Evolutionary conservation across 2,113 vertebrate genomes (phyloP), one percentile per base, ranked within the genome.

Genomic region (Leptosomus discolor): DNA sequence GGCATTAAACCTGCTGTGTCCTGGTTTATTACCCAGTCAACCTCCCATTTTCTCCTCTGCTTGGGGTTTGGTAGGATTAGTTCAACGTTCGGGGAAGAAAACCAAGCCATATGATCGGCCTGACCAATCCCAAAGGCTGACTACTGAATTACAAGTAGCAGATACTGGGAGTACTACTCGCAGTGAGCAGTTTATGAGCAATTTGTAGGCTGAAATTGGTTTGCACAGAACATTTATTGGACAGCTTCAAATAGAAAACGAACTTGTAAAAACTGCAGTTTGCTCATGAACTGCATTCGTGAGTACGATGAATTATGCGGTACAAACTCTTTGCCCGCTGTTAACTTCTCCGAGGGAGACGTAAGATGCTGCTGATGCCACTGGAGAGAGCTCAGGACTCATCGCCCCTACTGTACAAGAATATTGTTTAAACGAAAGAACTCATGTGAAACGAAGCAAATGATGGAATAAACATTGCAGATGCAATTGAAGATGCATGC

Each of bases 391-490:
- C 81, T 89, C 43, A 81, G 89, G 89, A 89, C 80, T 77, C 73
- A 71, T 92, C 77, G 39, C 29, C 69, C 43, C n/a, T 69, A 69
- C 89, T 46, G 45, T 87, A 96, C 29, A 69, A 79, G 69, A 90
- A 97, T 95, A 92, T 88, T 93, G 96, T 96, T 96, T 96, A 96
- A 95, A 96, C 92, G 86, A 95, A 94, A 82, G 81, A 95, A 95
- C 89, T 97, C 97, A 92, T 83, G 95, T 93, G 96, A 94, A 97
- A 96, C 0, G 61, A 94, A 97, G 94, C 91, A 96, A 95, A 94
- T 65, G 77, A 90, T 90, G 63, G 70, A 90, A 95, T 95, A 96
- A 95, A 92, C 89, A 91, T 91, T 90, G 87, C 69, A 73, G 87
- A 91, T 15, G 69, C 63, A 91, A 50, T 53, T 91, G 94, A 96